Evolutionary conservation across 2,797 vertebrate genomes (phyloP).

Genomic region (Liasis olivaceus): DNA sequence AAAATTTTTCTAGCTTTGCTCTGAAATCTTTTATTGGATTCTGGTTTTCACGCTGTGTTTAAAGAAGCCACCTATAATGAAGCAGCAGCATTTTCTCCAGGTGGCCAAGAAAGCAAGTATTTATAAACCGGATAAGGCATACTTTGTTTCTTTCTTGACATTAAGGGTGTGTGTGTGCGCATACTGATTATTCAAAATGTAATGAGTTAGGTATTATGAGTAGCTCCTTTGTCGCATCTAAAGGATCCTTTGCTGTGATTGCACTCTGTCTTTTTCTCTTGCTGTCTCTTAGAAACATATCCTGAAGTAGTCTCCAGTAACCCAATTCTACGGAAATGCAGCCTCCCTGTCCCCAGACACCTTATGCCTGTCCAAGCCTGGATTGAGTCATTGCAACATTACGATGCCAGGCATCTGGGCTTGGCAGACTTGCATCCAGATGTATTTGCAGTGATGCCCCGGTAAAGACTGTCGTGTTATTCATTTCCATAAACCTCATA

Average conservation of each 20-base stretch:
- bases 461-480: constrained; percentile 68
- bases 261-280: neutral
- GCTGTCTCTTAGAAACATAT: constrained; percentile 65
- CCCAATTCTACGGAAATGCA: constrained; percentile 78
- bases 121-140: neutral
- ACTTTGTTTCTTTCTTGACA: neutral
- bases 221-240: neutral
- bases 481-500: neutral
- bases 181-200: neutral
- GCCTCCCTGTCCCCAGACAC: constrained; percentile 70
- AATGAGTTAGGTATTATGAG: neutral
- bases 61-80: neutral
- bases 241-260: neutral
- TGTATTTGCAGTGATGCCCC: constrained; percentile 83
- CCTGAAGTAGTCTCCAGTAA: constrained; percentile 63
- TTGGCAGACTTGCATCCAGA: constrained; percentile 87
- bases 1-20: neutral
- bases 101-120: neutral
- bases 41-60: neutral
- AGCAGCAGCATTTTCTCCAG: neutral
- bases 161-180: neutral
- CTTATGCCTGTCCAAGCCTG: constrained; percentile 77
- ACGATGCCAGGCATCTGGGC: constrained; percentile 75
- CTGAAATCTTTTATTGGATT: neutral
- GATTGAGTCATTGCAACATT: constrained; percentile 81